Percentiles rank a stretch among this genome's conserved stretches.
phyloP scores from a whole-genome alignment of 2,113 vertebrate genomes.

The Holacanthus passer region DNA sequence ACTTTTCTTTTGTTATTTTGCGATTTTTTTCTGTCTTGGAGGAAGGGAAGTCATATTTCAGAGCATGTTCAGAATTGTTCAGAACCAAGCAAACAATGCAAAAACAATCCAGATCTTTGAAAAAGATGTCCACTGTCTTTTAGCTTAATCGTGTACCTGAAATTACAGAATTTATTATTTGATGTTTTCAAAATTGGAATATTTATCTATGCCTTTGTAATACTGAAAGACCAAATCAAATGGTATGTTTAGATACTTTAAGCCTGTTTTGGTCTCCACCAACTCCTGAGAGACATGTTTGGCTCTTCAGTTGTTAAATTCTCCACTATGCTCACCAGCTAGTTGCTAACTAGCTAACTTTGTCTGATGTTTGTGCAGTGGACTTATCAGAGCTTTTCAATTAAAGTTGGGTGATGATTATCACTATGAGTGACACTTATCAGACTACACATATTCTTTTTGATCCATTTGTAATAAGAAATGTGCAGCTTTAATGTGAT shows the following conservation, averaged over 20 bases:
- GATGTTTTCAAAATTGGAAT: background rate
- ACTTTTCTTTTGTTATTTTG: conserved; percentile 30
- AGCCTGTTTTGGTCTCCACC: background rate
- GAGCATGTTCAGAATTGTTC: conserved; percentile 1
- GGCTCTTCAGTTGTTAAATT: background rate
- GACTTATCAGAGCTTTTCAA: background rate
- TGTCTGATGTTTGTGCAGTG: background rate
- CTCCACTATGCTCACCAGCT: background rate
- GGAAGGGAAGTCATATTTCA: background rate
- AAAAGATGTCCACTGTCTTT: background rate
- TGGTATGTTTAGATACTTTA: too few relatives aligned
- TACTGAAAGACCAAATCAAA: too few relatives aligned
- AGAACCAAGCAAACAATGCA: background rate
- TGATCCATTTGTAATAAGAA: too few relatives aligned
- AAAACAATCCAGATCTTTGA: background rate
- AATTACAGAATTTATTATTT: background rate
- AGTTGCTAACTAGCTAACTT: background rate
- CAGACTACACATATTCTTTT: too few relatives aligned
- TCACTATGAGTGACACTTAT: too few relatives aligned
- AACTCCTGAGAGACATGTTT: background rate
- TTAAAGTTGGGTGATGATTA: background rate
- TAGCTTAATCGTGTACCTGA: background rate
- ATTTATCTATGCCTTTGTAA: background rate
- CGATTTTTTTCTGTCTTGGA: background rate
- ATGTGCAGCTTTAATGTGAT: background rate